A percentile compares a stretch with the other conserved stretches of the same genome.
Evolutionary conservation across 2,797 vertebrate genomes (phyloP).

Genomic region (Onychomys leucogaster): DNA sequence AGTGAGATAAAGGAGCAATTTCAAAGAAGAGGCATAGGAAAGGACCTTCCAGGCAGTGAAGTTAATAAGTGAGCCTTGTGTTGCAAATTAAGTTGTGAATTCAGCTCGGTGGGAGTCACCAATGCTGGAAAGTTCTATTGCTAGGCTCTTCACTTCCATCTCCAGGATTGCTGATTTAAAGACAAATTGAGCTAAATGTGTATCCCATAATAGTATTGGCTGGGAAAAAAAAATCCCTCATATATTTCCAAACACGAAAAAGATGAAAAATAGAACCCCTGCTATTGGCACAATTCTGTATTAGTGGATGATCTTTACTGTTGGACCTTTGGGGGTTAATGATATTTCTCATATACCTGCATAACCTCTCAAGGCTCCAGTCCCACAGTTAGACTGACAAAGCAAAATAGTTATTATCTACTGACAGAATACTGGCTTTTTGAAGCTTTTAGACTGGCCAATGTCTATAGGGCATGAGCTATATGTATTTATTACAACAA

Average conservation of each 20-base stretch:
- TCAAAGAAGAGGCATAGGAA: constrained; percentile 44
- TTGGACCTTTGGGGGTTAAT: neutral
- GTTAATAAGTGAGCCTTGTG: constrained; percentile 61
- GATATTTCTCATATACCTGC: neutral
- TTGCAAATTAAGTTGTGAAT: constrained; percentile 70
- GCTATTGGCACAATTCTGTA: neutral
- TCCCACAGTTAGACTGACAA: neutral
- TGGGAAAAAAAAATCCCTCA: neutral
- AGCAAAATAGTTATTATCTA: neutral
- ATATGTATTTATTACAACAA: constrained; percentile 34
- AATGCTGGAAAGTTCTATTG: constrained; percentile 51
- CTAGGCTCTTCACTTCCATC: constrained; percentile 54
- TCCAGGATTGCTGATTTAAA: constrained; percentile 62
- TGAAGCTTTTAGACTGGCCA: neutral
- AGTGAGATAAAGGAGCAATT: neutral
- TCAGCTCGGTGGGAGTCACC: constrained; percentile 53
- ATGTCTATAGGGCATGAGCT: neutral
- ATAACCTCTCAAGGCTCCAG: neutral
- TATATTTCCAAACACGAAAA: neutral
- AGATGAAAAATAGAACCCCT: neutral
- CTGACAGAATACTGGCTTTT: neutral
- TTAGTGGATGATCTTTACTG: constrained; percentile 15
- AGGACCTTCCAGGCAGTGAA: constrained; percentile 11
- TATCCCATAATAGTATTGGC: neutral
- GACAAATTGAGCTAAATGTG: constrained; percentile 53